Percentiles rank a stretch among this genome's conserved stretches.
Conservation (phyloP, 2,113 vertebrate genomes). For the Megaceryle maxima region DNA sequence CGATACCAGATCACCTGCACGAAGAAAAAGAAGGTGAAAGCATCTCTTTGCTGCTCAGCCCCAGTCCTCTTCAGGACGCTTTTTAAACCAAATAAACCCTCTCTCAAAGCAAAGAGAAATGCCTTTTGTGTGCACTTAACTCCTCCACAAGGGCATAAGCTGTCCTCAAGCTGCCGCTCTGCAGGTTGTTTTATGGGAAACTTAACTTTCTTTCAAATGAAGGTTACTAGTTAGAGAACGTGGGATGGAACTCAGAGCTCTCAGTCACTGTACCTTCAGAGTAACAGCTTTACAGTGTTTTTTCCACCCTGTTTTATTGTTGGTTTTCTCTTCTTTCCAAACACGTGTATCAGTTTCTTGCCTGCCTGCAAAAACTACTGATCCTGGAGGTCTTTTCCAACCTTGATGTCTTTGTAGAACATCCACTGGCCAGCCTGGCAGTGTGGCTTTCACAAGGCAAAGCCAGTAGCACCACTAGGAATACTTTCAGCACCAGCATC, state of each 20-base stretch:
- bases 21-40: neutral
- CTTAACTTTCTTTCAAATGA: constrained; percentile 5
- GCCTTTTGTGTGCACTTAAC: neutral
- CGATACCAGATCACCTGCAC: constrained; percentile 92
- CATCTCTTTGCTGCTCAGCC: neutral
- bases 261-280: neutral
- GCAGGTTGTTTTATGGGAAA: neutral
- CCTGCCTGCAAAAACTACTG: neutral
- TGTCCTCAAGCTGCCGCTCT: neutral
- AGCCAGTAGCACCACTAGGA: neutral
- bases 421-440: neutral
- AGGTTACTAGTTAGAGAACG: neutral
- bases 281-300: neutral
- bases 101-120: neutral
- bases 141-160: neutral
- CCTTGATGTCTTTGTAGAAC: neutral
- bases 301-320: neutral
- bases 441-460: neutral
- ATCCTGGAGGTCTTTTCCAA: no score
- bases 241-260: neutral
- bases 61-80: neutral
- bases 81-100: neutral
- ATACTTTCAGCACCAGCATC: accelerated
- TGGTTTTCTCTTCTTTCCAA: neutral
- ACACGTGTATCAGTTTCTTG: neutral